Base-by-base conservation (phyloP, 2,113 vertebrate genomes). In the Gambusia holbrooki region DNA sequence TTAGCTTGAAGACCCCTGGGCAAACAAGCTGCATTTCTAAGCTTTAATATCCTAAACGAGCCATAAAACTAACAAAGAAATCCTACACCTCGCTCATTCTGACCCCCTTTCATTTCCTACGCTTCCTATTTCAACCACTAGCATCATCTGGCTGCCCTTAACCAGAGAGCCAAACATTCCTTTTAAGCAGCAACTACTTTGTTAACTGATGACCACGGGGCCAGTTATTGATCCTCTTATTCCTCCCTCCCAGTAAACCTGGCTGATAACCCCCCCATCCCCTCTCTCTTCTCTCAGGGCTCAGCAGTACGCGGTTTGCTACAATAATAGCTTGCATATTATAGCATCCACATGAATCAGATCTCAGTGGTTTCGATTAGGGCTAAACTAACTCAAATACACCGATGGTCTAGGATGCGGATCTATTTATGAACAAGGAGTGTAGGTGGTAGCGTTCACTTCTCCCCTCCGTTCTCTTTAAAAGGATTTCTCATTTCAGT, bases 201-300 rank as follows among this genome's bases (percentile, higher is more conserved):
- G 93, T 93, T 94, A 94, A 94, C 92, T 90, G 92, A 94, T 89
- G 93, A 93, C 92, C 93, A 92, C 88, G 66, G 91, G 93, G 93
- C 92, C 92, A 90, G 92, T 92, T 94, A 94, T 94, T 91, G 93
- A 94, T 94, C 93, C 87, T 88, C 72, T 88, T 62, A 80, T 88
- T 83, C 88, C 88, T 89, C 83, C 90, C 84, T 79, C 83, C 80
- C 84, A 76, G 87, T 86, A 90, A 90, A 87, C 83, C 88, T 89
- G 87, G 89, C 87, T 90, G 88, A 93, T 92, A 86, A 91, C 28
- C n/a, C 78, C 73, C 74, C 85, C 84, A 83, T 69, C 33, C 25
- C 78, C 73, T 88, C 76, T 86, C 82, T 88, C 86, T 86, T 77
- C 88, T 90, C 67, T 78, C 89, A 85, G 82, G 79, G 87, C 84